phyloP scores from a whole-genome alignment of 2,888 invertebrate species.

The Geotrupes spiniger region DNA sequence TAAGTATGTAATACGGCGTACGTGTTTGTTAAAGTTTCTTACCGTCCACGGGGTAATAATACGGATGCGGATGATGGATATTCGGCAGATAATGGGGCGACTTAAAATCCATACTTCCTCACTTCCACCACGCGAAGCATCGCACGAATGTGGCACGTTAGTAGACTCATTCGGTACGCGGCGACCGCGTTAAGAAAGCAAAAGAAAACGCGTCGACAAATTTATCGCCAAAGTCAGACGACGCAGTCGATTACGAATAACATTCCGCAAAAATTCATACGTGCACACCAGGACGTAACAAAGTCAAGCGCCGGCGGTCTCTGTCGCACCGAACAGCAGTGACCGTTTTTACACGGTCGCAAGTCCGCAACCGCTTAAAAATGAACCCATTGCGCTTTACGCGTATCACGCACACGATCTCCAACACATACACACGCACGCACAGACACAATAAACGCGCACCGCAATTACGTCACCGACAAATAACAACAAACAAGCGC shows the following conservation, averaged over 20 bases:
- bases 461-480: slow-evolving; percentile 10
- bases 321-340: neutral
- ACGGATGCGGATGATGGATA: slow-evolving; percentile 33
- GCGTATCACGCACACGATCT: too few relatives aligned
- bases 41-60: slow-evolving; percentile 33
- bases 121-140: neutral
- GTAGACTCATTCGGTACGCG: slow-evolving; percentile 9
- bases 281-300: too few relatives aligned
- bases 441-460: slow-evolving; percentile 19
- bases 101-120: slow-evolving; percentile 37
- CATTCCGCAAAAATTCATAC: too few relatives aligned
- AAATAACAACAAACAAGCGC: slow-evolving; percentile 14
- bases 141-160: slow-evolving; percentile 7
- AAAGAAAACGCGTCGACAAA: too few relatives aligned
- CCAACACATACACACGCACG: slow-evolving; percentile 1
- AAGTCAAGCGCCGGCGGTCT: too few relatives aligned
- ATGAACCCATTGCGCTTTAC: too few relatives aligned
- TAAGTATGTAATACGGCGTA: too few relatives aligned
- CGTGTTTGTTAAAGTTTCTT: slow-evolving; percentile 17
- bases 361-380: neutral
- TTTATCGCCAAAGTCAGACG: too few relatives aligned
- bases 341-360: neutral
- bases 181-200: too few relatives aligned
- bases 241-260: too few relatives aligned
- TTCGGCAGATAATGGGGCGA: slow-evolving; percentile 31